Percentiles rank a stretch among this genome's conserved stretches.
phyloP scores from a whole-genome alignment of 2,797 vertebrate genomes.

The Alosa sapidissima region DNA sequence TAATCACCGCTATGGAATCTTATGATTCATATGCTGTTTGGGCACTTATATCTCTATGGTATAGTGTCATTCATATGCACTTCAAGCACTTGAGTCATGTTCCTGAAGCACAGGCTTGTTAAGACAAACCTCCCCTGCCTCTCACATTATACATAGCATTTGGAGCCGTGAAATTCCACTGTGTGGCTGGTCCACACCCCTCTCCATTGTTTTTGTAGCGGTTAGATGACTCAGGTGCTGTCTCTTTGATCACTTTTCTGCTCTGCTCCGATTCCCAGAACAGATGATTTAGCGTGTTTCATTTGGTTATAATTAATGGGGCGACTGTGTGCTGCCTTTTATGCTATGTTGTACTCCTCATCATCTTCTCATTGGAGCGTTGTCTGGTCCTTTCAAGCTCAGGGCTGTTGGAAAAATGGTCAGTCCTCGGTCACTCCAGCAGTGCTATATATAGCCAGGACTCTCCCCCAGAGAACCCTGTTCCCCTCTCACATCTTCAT shows the following conservation, averaged over 20 bases:
- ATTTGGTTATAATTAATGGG: background rate
- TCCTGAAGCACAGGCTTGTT: conserved; percentile 1
- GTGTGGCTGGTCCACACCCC: background rate
- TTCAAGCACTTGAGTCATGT: background rate
- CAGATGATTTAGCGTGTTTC: background rate
- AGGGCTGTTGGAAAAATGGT: conserved; percentile 27
- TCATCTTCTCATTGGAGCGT: background rate
- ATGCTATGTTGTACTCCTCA: background rate
- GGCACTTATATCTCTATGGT: background rate
- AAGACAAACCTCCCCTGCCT: background rate
- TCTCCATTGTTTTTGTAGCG: background rate
- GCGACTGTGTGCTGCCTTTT: background rate
- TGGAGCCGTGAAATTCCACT: background rate
- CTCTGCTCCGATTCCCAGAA: background rate
- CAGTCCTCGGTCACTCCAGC: conserved; percentile 9
- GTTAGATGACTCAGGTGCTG: conserved; percentile 3
- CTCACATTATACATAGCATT: background rate
- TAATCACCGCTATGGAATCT: no score
- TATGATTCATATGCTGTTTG: no score
- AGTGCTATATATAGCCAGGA: conserved; percentile 39
- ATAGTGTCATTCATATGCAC: background rate
- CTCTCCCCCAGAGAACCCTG: background rate
- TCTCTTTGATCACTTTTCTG: background rate
- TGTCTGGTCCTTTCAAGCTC: background rate
- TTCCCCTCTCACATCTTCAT: background rate